Base-by-base conservation (phyloP, 2,888 invertebrate genomes). In the Ecliptopera silaceata region DNA sequence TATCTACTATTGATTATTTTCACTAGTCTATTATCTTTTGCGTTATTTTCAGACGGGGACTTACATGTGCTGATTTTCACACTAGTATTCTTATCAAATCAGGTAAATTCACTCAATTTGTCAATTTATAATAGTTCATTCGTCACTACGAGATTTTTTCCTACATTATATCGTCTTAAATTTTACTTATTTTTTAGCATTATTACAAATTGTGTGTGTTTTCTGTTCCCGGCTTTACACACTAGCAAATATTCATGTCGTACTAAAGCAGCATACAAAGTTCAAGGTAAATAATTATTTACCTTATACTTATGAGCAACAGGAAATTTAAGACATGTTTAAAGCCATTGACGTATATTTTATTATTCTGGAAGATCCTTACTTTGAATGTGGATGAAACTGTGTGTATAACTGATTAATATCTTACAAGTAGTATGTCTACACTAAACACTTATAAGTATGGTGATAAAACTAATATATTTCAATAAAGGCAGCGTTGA, bases 1-100 rank as follows among this genome's bases (percentile, higher is more conserved):
- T 81, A 86, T 84, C 86, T 58, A 48, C 49, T 63, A 72, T 71
- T 84, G 87, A 88, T 86, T 86, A 82, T 77, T 77, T 79, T 73
- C 67, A 71, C 72, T 73, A 74, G 77, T 75, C 76, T 75, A 60
- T 69, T 74, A 72, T 75, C 70, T 68, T 65, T 69, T 64, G 63
- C 59, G 46, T 64, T 51, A 39, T 59, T 59, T 59, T 52, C 46
- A 47, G 43, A 10, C 29, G 50, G 42, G 31, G 47, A 31, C 29
- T 48, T 38, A 51, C 38, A 29, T 4, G 20, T 22, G n/a, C 17
- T 20, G 18, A 29, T 32, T 46, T 56, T 32, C n/a, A 15, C 36
- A 36, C 36, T 8, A 31, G 32, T 41, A 43, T 42, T 20, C 13
- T 31, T 5, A 36, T 8, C 15, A 10, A 10, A 2, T 15, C 15